These are phyloP conservation scores for Notechis scutatus DNA, from an alignment of 2,113 vertebrate genomes.

Conservation along the genomic window DNA sequence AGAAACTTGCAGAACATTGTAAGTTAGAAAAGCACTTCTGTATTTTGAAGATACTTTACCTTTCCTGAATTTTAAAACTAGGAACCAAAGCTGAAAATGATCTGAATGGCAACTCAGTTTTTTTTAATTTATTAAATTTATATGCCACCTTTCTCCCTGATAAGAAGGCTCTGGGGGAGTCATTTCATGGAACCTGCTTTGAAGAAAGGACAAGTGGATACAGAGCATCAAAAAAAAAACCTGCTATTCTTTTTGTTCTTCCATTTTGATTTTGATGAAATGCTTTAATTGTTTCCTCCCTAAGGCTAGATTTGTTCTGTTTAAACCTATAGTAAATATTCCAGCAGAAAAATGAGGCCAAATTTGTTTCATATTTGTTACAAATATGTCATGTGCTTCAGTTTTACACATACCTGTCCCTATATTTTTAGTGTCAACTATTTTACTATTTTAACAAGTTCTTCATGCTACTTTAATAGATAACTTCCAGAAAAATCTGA, in stretches of 20 bases:
- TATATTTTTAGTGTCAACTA: neutral
- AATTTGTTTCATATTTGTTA: neutral
- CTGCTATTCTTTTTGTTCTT: neutral
- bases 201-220: neutral
- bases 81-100: neutral
- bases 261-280: conserved; percentile 3
- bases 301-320: neutral
- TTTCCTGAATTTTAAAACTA: neutral
- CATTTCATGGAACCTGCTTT: neutral
- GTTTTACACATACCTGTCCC: neutral
- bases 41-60: neutral
- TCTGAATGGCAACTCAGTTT: neutral
- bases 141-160: neutral
- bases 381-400: neutral
- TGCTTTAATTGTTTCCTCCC: neutral
- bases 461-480: neutral
- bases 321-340: neutral
- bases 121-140: neutral
- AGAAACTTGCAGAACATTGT: neutral
- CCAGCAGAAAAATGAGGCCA: neutral
- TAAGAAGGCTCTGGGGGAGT: neutral
- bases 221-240: neutral
- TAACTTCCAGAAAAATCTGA: neutral
- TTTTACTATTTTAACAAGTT: neutral
- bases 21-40: neutral